phyloP scores from a whole-genome alignment of 2,888 invertebrate species.

The Drosophila cognata region DNA sequence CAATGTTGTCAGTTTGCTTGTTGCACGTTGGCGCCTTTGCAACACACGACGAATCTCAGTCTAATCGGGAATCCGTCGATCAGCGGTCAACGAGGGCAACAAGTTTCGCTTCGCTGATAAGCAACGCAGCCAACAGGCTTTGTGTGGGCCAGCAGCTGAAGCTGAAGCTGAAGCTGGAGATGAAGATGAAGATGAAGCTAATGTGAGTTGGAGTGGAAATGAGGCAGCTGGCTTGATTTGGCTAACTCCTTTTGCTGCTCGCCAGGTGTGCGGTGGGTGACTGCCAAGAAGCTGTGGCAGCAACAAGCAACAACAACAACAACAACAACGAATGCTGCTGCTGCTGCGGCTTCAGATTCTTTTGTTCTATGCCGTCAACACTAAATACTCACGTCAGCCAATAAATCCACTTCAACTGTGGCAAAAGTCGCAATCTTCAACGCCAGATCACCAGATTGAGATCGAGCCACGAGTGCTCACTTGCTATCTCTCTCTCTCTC shows the following conservation, averaged over 20 bases:
- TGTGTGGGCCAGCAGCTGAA: constrained; percentile 36
- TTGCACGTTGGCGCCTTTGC: constrained; percentile 4
- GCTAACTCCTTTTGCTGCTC: constrained; percentile 4
- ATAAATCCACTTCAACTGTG: constrained; percentile 83
- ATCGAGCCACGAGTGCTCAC: constrained; percentile 41
- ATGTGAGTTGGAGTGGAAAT: constrained; percentile 1
- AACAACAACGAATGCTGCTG: constrained; percentile 4
- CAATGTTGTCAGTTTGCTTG: background rate
- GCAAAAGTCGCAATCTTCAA: constrained; percentile 61
- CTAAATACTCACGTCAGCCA: constrained; percentile 84
- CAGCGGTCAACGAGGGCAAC: constrained; percentile 12
- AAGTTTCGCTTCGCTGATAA: constrained; percentile 17
- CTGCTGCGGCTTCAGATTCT: constrained; percentile 45
- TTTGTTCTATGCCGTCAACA: constrained; percentile 84
- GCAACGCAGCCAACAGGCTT: constrained; percentile 9
- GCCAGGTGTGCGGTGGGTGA: constrained; percentile 49
- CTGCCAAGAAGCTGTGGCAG: constrained; percentile 24
- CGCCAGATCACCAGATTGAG: constrained; percentile 64
- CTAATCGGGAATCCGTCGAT: constrained; percentile 1
- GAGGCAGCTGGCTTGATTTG: constrained; percentile 37
- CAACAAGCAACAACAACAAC: constrained; percentile 1
- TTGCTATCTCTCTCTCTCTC: background rate
- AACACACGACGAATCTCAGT: background rate
- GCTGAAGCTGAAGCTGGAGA: constrained; percentile 12
- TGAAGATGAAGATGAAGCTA: constrained; percentile 6